Conservation (phyloP, 2,888 invertebrate genomes). For the Apamea epomidion region DNA sequence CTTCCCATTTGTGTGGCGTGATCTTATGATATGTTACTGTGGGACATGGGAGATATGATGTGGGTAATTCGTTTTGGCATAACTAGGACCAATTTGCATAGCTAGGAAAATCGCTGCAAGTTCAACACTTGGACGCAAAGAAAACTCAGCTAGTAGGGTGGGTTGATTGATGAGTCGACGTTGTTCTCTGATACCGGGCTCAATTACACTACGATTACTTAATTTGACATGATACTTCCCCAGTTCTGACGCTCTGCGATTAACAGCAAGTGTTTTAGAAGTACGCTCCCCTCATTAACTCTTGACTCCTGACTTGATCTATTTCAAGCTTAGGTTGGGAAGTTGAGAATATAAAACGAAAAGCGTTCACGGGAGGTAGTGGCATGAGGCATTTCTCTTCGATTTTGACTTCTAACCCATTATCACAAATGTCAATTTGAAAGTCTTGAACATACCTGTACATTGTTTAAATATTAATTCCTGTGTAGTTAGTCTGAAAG, state of each 20-base stretch:
- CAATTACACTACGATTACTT: slow-evolving; percentile 88
- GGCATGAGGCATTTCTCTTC: neutral
- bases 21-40: neutral
- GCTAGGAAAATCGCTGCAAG: slow-evolving; percentile 29
- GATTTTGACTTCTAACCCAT: neutral
- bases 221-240: slow-evolving; percentile 87
- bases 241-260: slow-evolving; percentile 72
- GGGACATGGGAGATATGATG: neutral
- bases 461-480: neutral
- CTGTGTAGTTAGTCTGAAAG: neutral
- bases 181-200: slow-evolving; percentile 85
- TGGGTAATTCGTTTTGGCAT: too few species aligned
- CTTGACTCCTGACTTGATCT: slow-evolving; percentile 27
- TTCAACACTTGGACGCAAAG: slow-evolving; percentile 44
- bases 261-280: slow-evolving; percentile 69
- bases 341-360: slow-evolving; percentile 2
- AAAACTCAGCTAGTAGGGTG: slow-evolving; percentile 71
- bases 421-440: neutral
- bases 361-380: neutral
- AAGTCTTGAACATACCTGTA: neutral
- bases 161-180: slow-evolving; percentile 87
- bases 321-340: slow-evolving; percentile 23
- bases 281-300: slow-evolving; percentile 58
- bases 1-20: neutral
- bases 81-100: neutral